Base-by-base conservation (phyloP, 1,140 invertebrate species). In the Neodiprion fabricii region DNA sequence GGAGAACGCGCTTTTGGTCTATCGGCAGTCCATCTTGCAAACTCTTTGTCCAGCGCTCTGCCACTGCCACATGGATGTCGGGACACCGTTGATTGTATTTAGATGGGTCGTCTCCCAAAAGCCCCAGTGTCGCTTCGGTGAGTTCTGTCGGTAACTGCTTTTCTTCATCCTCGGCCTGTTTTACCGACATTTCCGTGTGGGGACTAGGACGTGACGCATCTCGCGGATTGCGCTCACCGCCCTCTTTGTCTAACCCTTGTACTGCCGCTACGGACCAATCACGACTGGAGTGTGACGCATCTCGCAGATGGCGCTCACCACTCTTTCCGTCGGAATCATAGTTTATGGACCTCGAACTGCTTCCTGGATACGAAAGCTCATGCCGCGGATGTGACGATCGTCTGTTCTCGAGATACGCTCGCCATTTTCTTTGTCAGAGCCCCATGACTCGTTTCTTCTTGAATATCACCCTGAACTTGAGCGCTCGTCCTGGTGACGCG, bases 351-450 rank as follows among this genome's bases (percentile, higher is more conserved):
- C 72, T 72, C 61, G 72, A 72, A 14, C 71, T 0, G 23, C 72
- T 40, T 67, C 61, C 66, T 48, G 61, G 69, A 66, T 66, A n/a
- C 49, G 14, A 69, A 48, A 48, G 66, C 7, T 69, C 48, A 68
- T 69, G 48, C 65, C 48, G 23, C 0, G 67, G 70, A 74, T 69
- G 68, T 50, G 73, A 74, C 73, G 67, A 1, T 74, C 73, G 67
- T 74, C 73, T 74, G 73, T 74, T 1, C 47, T 74, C 48, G 47
- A 17, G 61, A 75, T 75, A 75, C 65, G 74, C 69, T 71, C 74
- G 40, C 12, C 61, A 71, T 71, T 75, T 47, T 70, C 69, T 72
- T 67, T 75, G 7, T 70, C 61, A 65, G 69, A 67, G 21, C 65
- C 53, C 65, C 72, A 47, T 11, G 72, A 67, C 9, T 74, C 48